Percentiles rank a stretch among this genome's conserved stretches.
Conservation (phyloP, 2,113 vertebrate genomes). For the Tupaia chinensis region DNA sequence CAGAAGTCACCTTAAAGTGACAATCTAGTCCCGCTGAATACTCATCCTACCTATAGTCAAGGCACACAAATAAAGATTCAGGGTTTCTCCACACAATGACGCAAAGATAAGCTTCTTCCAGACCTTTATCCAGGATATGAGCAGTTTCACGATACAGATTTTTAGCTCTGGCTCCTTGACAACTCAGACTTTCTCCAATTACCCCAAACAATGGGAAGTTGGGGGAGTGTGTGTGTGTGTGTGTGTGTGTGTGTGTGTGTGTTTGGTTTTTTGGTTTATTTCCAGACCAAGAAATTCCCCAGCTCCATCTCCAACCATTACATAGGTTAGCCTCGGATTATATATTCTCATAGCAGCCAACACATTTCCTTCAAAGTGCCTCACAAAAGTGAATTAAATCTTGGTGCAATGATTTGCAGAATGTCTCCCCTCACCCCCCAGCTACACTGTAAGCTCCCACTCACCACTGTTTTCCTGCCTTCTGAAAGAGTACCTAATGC, state of each 20-base stretch:
- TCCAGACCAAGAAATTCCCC: background rate
- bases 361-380: background rate
- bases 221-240: too few relatives aligned
- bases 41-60: background rate
- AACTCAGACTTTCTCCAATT: conserved; percentile 3
- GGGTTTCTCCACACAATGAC: background rate
- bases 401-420: background rate
- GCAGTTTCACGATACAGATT: background rate
- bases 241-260: too few relatives aligned
- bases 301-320: background rate
- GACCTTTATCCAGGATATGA: background rate
- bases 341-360: background rate
- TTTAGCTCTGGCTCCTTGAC: background rate
- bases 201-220: background rate
- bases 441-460: background rate
- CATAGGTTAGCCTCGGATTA: background rate
- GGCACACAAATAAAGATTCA: background rate
- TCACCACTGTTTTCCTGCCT: background rate
- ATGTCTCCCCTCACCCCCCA: background rate
- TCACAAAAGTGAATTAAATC: background rate
- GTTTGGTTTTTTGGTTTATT: conserved; percentile 3
- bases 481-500: background rate
- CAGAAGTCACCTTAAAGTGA: background rate
- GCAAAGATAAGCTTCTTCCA: background rate
- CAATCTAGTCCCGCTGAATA: background rate